These are phyloP conservation scores for Cyrtonyx montezumae DNA, from an alignment of 2,113 vertebrate species.

Conservation along the genomic window DNA sequence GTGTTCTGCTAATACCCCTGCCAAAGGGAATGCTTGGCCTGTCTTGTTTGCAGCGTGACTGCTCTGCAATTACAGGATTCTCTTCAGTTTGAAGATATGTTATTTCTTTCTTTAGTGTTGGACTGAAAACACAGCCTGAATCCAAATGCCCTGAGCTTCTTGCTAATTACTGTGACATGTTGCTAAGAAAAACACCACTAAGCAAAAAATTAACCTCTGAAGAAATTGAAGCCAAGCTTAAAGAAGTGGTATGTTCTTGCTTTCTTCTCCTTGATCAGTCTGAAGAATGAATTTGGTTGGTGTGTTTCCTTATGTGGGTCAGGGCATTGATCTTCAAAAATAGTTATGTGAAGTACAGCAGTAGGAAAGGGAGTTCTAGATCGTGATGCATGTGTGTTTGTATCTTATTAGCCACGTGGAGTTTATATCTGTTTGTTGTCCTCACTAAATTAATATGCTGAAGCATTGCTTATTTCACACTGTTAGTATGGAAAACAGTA, in stretches of 20 bases:
- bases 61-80: not conserved
- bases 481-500: not conserved
- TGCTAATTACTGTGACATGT: conserved; percentile 99
- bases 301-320: not conserved
- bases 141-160: conserved; percentile 98
- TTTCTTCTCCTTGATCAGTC: conserved; percentile 2
- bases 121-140: conserved; percentile 97
- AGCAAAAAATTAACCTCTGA: conserved; percentile 99
- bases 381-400: not conserved
- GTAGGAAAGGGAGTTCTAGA: not conserved
- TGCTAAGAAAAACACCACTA: conserved; percentile 96
- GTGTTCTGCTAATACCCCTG: not conserved
- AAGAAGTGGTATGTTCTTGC: conserved; percentile 91
- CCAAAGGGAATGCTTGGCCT: not conserved
- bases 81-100: not conserved
- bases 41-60: not conserved
- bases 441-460: not conserved
- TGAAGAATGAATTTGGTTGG: conserved; percentile 11
- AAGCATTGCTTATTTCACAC: not conserved
- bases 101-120: conserved; percentile 84
- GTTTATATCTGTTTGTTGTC: not conserved
- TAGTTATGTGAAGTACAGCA: not conserved
- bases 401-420: not conserved
- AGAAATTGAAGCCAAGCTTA: conserved; percentile 98
- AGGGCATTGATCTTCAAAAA: not conserved